Evolutionary conservation across 2,797 vertebrate genomes (phyloP), one percentile per base, ranked within the genome.

Genomic region (Buceros bicornis): DNA sequence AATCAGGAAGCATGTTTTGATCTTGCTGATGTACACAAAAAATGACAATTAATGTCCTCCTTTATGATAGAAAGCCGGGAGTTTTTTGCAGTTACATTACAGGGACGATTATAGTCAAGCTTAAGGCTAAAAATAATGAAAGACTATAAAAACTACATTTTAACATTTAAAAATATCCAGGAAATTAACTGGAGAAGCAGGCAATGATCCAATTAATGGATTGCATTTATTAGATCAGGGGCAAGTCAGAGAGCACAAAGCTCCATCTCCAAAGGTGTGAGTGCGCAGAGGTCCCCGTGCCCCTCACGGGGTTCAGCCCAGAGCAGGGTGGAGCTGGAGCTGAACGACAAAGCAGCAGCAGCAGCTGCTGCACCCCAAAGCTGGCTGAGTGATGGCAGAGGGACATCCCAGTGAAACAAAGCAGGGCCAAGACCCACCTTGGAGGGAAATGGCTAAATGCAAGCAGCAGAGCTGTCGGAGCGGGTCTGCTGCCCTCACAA

Each of bases 81-180:
- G 89, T 74, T 90, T 95, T 65, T 95, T 94, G 91, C 93, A 97
- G 93, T 97, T 97, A 95, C 74, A 95, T 96, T 95, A 85, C 82
- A 92, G 93, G 91, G 89, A 79, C 3, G 5, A 95, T 97, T 95
- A 95, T 37, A 97, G 95, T 42, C 71, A 78, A 85, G 96, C 97
- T 97, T 91, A 96, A 87, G 96, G 96, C 92, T 94, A 90, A 96
- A 91, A 95, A 94, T 94, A 93, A 97, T 95, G 93, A 78, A 96
- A 92, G 84, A 87, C 94, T 90, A 93, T 97, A 96, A 97, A 96
- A 96, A 91, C 94, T 92, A 84, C 88, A 80, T 78, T 94, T 92
- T 92, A 97, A 93, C 96, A 96, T 96, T 96, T 97, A 97, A 97
- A 96, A 97, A 97, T 96, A 96, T 37, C 91, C 94, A 96, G 96